A percentile compares a stretch with the other conserved stretches of the same genome.
Conservation (phyloP, 2,888 invertebrate species). For the Sialis fuliginosa region DNA sequence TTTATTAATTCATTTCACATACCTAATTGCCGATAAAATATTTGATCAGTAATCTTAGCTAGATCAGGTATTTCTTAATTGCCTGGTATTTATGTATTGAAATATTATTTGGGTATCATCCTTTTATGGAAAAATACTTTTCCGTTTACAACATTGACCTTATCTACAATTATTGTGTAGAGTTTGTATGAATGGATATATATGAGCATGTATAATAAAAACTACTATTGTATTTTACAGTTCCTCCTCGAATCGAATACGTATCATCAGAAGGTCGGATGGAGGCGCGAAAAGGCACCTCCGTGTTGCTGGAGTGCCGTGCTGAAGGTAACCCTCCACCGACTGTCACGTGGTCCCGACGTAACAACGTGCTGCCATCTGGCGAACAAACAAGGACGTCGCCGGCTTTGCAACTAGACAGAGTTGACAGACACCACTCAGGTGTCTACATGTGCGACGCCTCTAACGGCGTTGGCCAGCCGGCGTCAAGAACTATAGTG, state of each 20-base stretch:
- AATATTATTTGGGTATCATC: no score
- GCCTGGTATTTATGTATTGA: no score
- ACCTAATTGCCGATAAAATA: no score
- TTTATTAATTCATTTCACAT: no score
- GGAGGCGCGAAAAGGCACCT: slow-evolving; percentile 36
- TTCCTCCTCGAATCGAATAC: slow-evolving; percentile 44
- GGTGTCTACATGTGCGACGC: slow-evolving; percentile 45
- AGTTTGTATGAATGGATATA: no score
- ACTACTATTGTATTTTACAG: slow-evolving; percentile 21
- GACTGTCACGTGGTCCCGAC: slow-evolving; percentile 32
- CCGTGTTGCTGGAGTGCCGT: slow-evolving; percentile 30
- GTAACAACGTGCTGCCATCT: slow-evolving; percentile 31
- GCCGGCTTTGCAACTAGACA: slow-evolving; percentile 36
- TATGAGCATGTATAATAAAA: no score
- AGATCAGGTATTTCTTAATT: no score
- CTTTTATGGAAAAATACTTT: no score
- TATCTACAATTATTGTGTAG: no score
- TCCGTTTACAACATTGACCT: no score
- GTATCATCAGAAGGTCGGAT: slow-evolving; percentile 41
- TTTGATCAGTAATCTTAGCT: no score
- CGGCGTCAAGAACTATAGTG: slow-evolving; percentile 39
- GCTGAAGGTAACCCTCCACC: slow-evolving; percentile 33
- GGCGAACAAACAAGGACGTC: slow-evolving; percentile 43
- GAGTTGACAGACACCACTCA: slow-evolving; percentile 42
- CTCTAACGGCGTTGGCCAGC: slow-evolving; percentile 41